Evolutionary conservation across 2,888 invertebrate genomes (phyloP), one percentile per base, ranked within the genome.

Genomic region (Idaea aversata): DNA sequence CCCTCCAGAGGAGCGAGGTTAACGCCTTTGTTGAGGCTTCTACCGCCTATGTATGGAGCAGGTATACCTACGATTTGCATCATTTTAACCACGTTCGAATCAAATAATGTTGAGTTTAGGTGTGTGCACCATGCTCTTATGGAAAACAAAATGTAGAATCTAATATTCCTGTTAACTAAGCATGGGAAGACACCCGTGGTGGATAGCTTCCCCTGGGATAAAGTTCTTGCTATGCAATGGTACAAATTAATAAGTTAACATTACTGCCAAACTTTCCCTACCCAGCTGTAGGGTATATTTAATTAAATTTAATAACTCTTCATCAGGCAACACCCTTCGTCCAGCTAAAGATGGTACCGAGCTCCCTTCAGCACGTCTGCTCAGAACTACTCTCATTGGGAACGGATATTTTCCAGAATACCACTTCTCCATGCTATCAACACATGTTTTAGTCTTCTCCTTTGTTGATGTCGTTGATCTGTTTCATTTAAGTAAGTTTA

Each of bases 1-100:
- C 83, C 83, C 0, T 78, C 82, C 3, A 70, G 83, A 4, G 82
- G 82, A 15, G 80, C 77, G 1, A 65, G 70, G 0, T 64, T 75
- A 47, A 71, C 78, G 0, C 83, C 83, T 0, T 68, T 81, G n/a
- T 78, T 77, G 0, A 73, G 83, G 36, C 75, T 83, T 47, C 69
- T 83, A 4, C 79, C 80, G 0, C 71, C 83, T 2, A 71, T 67
- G n/a, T 81, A 74, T 66, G 78, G 82, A 65, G 70, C 76, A 64
- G 78, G 81, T 76, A 70, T 25, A 25, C 25, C 25, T 25, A 25
- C 25, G 25, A 25, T 35, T 15, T 35, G 25, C 13, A 6, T 5
- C 15, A n/a, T 35, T 61, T 5, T 61, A 5, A 13, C 0, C 10
- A 47, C 13, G 36, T 47, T 6, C 10, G 1, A n/a, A n/a, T n/a